Evolutionary conservation across 2,797 vertebrate genomes (phyloP), one percentile per base, ranked within the genome.

Genomic region (Eulemur albifrons): DNA sequence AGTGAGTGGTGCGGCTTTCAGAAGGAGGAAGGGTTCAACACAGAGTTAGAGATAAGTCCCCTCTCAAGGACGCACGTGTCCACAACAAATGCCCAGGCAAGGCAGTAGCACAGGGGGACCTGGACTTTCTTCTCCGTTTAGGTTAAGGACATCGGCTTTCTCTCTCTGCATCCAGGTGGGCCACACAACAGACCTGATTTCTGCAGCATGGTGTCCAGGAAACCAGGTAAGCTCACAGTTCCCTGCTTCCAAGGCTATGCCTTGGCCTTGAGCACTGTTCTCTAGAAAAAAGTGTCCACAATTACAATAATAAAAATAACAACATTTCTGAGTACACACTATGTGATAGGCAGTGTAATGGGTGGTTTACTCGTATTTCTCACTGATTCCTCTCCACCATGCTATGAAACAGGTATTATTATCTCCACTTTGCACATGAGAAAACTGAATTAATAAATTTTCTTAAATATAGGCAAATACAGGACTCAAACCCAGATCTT

Each of bases 101-200:
- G 35, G n/a, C 9, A 12, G 21, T 11, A 11, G n/a, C 15, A 5
- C 8, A 23, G 38, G 5, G 18, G 1, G 21, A 59, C 10, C 27
- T n/a, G 43, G 27, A 7, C n/a, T 45, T 61, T 14, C 48, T 30
- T 67, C 1, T 25, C 14, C 6, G 8, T 21, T 61, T 35, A 7
- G 2, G 1, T 35, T 23, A n/a, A 72, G 72, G 12, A 30, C 11
- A 18, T 5, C 12, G 57, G 3, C 27, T 59, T 27, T 27, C 15
- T 21, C 52, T 77, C 45, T 80, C n/a, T 57, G 59, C 6, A 43
- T 20, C 5, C 3, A 23, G n/a, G 15, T 23, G 21, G 30, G 2
- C 1, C 7, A 6, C 1, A 8, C 4, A 21, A 6, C 1, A 50
- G 43, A 35, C 17, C 4, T 67, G 20, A 12, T 8, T 40, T 50